Base-by-base conservation (phyloP, 1,140 invertebrate genomes). In the Helicoverpa armigera region DNA sequence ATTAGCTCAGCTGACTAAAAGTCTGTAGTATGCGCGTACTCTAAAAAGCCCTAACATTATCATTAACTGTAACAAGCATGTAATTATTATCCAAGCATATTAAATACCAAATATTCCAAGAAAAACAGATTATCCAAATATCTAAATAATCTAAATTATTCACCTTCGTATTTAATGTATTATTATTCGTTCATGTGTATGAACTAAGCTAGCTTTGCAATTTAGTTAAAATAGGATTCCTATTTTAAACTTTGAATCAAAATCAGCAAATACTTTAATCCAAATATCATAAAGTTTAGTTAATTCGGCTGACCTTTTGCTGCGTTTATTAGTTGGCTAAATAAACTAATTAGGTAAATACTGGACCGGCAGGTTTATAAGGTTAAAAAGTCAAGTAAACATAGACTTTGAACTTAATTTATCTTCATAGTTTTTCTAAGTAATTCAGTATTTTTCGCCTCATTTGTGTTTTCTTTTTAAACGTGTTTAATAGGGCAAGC, bases 221-320 rank as follows among this genome's bases (percentile, higher is more conserved):
- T 72, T 53, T 0, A 10, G 18, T 72, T 72, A n/a, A 72, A 72
- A 72, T 43, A 14, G 50, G 69, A 54, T 72, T n/a, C 23, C 50
- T n/a, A 31, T 54, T 54, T 54, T 23, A 54, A 70, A 70, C 48
- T 70, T 70, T 54, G 50, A 72, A 72, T n/a, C 13, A 72, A 51
- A 23, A 72, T 72, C 18, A 51, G 50, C 50, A 72, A 72, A 72
- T 72, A 72, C 53, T 53, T 54, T 54, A 72, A 72, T 72, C 50
- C 50, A 54, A 72, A 53, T 31, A 31, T 43, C 16, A 43, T 23
- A n/a, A 18, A 69, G 65, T 69, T 51, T 1, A 53, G 69, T 69
- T 69, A 54, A 53, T 72, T 31, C 48, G 9, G 50, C 50, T 72
- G 50, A 54, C 14, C 67, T 72, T 65, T 51, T 31, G 69, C 7